Base-by-base conservation (phyloP, 2,797 vertebrate genomes). In the Hydrophis major region DNA sequence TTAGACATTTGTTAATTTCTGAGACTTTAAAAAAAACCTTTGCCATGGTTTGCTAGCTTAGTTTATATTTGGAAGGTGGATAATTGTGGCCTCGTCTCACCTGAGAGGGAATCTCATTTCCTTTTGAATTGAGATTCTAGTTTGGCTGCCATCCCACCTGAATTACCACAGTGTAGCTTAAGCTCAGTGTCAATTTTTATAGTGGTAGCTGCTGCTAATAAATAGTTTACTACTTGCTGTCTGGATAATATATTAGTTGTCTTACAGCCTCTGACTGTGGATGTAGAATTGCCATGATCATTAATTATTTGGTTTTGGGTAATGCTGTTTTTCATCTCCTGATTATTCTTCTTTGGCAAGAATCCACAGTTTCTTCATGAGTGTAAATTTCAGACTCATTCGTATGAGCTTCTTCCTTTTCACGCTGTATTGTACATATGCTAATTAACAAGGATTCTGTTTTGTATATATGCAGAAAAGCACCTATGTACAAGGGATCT, bases 291-390 rank as follows among this genome's bases (percentile, higher is more conserved):
- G 92, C 57, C 27, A 28, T 53, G n/a, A 25, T 57, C 8, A n/a
- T 42, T 90, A 63, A n/a, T 1, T 92, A 25, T n/a, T 4, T 91
- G 56, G 57, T 0, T 27, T 0, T 47, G 59, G 87, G 90, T 92
- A 12, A 47, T 57, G 1, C 7, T 92, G 14, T 87, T 53, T 92
- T 92, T 91, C 0, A 37, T n/a, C 87, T 25, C 16, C 92, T 93
- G 93, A 22, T 92, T 8, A n/a, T 25, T 61, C 2, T 90, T 94
- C 88, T n/a, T 11, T 86, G 0, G 63, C 89, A 95, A 89, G 22
- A 86, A n/a, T 50, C 50, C 20, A 57, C 6, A 25, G 18, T 37
- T 20, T 55, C 63, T 59, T 47, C 22, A 37, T 0, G 22, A 42
- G 42, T 32, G 42, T 13, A n/a, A 66, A 28, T 60, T 27, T 86